Conservation (phyloP, 2,888 invertebrate species). For the Drosophila paranaensis region DNA sequence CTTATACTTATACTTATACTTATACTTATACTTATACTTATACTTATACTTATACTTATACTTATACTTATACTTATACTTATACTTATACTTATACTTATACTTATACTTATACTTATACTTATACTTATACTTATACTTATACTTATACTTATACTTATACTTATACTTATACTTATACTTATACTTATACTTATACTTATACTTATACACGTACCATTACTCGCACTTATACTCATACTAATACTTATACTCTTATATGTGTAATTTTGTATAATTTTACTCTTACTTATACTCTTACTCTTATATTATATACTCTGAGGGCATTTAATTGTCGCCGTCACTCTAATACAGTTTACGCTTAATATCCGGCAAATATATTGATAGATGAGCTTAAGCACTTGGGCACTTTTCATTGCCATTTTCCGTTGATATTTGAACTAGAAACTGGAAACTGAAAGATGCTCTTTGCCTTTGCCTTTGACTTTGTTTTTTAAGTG, state of each 20-base stretch:
- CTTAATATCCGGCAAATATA: constrained; percentile 38
- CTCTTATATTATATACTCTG: not conserved
- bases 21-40: constrained; percentile 4
- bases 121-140: constrained; percentile 4
- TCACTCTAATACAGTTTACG: not conserved
- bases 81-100: constrained; percentile 3
- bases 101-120: constrained; percentile 2
- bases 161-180: constrained; percentile 1
- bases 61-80: constrained; percentile 3
- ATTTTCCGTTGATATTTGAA: constrained; percentile 57
- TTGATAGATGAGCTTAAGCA: constrained; percentile 62
- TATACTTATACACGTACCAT: not conserved
- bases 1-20: constrained; percentile 3
- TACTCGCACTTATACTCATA: not conserved
- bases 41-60: constrained; percentile 3
- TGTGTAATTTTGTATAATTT: not conserved
- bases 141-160: constrained; percentile 4
- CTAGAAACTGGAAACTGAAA: constrained; percentile 39
- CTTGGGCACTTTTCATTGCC: constrained; percentile 32
- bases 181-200: constrained; percentile 1
- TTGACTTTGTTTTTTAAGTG: constrained; percentile 51
- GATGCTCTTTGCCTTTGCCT: constrained; percentile 34
- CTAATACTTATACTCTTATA: constrained; percentile 1
- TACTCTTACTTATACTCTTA: constrained; percentile 1
- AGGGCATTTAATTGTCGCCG: constrained; percentile 1